Percentiles rank a stretch among this genome's conserved stretches.
Conservation (phyloP, 2,797 vertebrate species). For the Cyclopterus lumpus region DNA sequence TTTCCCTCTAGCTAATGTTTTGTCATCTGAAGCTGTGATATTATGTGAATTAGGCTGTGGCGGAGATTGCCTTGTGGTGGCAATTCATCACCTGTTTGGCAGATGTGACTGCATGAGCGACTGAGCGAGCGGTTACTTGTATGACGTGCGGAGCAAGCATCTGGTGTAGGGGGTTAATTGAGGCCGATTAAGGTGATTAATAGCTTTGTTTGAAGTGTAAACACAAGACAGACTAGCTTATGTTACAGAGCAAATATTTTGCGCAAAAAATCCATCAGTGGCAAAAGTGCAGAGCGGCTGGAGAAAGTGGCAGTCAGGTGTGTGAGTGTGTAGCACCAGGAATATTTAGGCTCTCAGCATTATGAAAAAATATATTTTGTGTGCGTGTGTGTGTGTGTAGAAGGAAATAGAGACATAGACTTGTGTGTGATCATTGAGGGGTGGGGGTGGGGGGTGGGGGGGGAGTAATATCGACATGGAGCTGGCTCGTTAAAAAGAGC, state of each 20-base stretch:
- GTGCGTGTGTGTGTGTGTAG: conserved; percentile 24
- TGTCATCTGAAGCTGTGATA: conserved; percentile 76
- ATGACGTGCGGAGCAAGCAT: conserved; percentile 78
- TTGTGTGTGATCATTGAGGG: conserved; percentile 53
- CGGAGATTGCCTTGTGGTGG: conserved; percentile 65
- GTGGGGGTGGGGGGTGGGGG: conserved; percentile 76
- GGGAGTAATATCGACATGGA: conserved; percentile 78
- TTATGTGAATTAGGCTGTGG: conserved; percentile 72
- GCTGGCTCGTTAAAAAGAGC: conserved; percentile 61
- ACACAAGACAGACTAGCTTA: conserved; percentile 86
- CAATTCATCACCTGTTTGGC: conserved; percentile 82
- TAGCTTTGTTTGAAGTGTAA: conserved; percentile 89
- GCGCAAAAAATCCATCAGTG: conserved; percentile 80
- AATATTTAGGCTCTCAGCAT: conserved; percentile 39
- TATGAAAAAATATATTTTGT: conserved; percentile 51
- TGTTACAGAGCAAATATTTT: conserved; percentile 89
- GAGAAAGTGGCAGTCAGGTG: conserved; percentile 58
- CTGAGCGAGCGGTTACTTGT: conserved; percentile 59
- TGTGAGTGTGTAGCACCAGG: conserved; percentile 34
- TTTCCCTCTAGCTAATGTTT: conserved; percentile 75
- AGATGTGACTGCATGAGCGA: conserved; percentile 63
- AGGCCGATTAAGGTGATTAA: conserved; percentile 91
- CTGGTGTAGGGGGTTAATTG: conserved; percentile 86
- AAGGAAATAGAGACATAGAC: conserved; percentile 48
- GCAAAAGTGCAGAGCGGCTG: conserved; percentile 47